These are phyloP conservation scores for Thera britannica DNA, from an alignment of 2,888 invertebrate genomes.

Conservation along the genomic window DNA sequence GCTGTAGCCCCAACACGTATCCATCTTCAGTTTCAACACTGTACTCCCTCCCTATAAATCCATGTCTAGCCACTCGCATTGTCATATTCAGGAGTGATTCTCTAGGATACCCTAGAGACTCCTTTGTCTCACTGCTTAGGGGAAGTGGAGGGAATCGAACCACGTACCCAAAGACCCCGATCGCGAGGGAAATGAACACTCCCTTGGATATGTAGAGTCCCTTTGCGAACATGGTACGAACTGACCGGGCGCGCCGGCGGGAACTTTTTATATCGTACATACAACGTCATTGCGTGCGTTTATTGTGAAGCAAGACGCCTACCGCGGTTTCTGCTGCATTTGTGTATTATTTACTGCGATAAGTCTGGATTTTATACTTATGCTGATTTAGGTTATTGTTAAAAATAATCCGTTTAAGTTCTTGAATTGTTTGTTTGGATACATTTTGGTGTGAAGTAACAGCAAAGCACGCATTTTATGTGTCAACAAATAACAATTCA, in stretches of 20 bases:
- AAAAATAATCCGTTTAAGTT: constrained; percentile 1
- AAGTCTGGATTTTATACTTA: background rate
- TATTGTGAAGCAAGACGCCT: constrained; percentile 8
- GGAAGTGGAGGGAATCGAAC: constrained; percentile 31
- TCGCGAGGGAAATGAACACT: constrained; percentile 34
- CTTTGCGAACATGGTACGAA: constrained; percentile 36
- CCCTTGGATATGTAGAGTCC: constrained; percentile 33
- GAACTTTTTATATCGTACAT: constrained; percentile 15
- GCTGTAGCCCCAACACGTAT: constrained; percentile 59
- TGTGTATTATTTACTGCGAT: background rate
- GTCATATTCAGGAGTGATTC: constrained; percentile 43
- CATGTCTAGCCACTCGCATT: constrained; percentile 44
- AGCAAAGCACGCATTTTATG: constrained; percentile 3
- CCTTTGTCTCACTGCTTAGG: constrained; percentile 35
- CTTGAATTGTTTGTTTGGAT: background rate
- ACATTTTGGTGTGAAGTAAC: background rate
- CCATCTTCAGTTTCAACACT: constrained; percentile 65
- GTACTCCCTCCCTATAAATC: constrained; percentile 62
- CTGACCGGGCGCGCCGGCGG: constrained; percentile 13
- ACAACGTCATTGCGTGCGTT: constrained; percentile 22
- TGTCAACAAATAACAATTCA: background rate
- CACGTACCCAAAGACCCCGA: constrained; percentile 34
- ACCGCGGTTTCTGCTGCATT: constrained; percentile 11
- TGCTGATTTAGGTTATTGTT: background rate
- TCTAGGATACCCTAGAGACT: constrained; percentile 39